Conservation (phyloP, 1,140 invertebrate species). For the Drosophila eugracilis region DNA sequence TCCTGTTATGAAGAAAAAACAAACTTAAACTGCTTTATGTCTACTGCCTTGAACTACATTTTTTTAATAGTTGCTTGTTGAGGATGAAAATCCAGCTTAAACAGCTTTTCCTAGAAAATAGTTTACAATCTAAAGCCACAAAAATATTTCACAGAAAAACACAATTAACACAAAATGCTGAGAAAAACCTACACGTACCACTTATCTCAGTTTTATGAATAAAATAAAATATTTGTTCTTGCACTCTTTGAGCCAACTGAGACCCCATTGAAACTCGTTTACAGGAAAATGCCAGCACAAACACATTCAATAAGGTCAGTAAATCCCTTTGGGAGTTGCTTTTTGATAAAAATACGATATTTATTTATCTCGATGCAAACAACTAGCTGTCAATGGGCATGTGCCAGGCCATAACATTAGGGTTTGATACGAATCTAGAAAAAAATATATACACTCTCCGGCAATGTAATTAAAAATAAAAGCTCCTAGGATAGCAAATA, state of each 20-base stretch:
- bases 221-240: background rate
- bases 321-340: background rate
- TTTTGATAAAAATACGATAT: background rate
- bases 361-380: conserved; percentile 2
- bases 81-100: no score
- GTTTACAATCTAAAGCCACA: no score
- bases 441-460: background rate
- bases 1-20: no score
- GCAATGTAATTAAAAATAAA: background rate
- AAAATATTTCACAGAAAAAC: no score
- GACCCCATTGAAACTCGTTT: background rate
- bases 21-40: no score
- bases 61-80: no score
- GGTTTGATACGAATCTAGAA: background rate
- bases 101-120: no score
- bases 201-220: background rate
- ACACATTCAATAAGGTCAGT: background rate
- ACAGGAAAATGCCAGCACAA: background rate
- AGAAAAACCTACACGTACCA: no score
- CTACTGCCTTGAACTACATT: no score
- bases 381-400: background rate
- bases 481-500: background rate
- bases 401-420: background rate
- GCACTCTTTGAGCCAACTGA: background rate
- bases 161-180: no score